Evolutionary conservation across 2,888 invertebrate genomes (phyloP).

Genomic region (Ormyrus labotus): DNA sequence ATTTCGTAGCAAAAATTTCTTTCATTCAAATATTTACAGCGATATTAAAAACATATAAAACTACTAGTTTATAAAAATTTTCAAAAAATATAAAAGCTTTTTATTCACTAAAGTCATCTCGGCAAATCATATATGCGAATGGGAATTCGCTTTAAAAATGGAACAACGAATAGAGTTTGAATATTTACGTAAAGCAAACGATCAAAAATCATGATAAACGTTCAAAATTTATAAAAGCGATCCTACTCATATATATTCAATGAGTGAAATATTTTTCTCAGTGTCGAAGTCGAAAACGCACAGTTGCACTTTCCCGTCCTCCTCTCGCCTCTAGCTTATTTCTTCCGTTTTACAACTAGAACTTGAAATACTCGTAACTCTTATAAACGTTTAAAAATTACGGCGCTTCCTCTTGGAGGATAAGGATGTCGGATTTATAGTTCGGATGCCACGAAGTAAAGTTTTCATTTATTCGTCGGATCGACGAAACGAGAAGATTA

Average conservation of each 20-base stretch:
- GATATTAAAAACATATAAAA: slow-evolving; percentile 35
- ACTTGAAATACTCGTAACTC: slow-evolving; percentile 52
- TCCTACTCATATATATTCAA: not conserved
- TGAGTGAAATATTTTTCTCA: slow-evolving; percentile 42
- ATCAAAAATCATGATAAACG: too few relatives aligned
- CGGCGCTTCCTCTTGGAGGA: slow-evolving; percentile 26
- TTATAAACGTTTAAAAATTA: slow-evolving; percentile 52
- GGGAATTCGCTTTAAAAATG: not conserved
- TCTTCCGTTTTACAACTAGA: slow-evolving; percentile 45
- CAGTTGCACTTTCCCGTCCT: not conserved
- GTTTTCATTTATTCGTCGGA: too few relatives aligned
- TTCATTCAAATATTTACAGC: slow-evolving; percentile 42
- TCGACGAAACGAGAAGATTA: not conserved
- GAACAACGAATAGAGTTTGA: too few relatives aligned
- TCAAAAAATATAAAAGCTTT: slow-evolving; percentile 30
- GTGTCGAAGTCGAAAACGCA: slow-evolving; percentile 34
- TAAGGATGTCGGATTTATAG: slow-evolving; percentile 51
- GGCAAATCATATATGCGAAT: not conserved
- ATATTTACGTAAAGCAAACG: too few relatives aligned
- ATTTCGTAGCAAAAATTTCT: slow-evolving; percentile 6
- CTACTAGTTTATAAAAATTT: slow-evolving; percentile 28
- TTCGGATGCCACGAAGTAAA: slow-evolving; percentile 10
- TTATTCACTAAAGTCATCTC: not conserved
- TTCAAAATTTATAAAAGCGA: too few relatives aligned
- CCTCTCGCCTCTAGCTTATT: not conserved